A percentile compares a stretch with the other conserved stretches of the same genome.
These are phyloP conservation scores for Picathartes gymnocephalus DNA, from an alignment of 2,113 vertebrate species.

Conservation along the genomic window DNA sequence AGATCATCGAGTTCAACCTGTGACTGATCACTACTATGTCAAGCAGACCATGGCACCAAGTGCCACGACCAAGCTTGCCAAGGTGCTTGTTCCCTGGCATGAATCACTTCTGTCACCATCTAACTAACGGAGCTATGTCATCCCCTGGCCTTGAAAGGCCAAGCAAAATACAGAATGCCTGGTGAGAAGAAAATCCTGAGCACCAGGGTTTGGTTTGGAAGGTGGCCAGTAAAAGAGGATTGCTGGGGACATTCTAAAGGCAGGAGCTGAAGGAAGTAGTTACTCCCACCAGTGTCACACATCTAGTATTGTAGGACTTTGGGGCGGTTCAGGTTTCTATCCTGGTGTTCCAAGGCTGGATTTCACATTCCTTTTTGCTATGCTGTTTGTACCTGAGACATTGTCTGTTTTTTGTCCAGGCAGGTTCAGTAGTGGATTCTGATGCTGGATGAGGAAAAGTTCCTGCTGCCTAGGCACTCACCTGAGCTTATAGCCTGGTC, in stretches of 20 bases:
- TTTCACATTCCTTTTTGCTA: background rate
- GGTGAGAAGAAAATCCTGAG: background rate
- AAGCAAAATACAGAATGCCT: background rate
- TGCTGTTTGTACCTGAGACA: background rate
- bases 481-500: background rate
- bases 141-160: background rate
- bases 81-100: background rate
- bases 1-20: background rate
- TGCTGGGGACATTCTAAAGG: background rate
- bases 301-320: background rate
- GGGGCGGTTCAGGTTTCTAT: background rate
- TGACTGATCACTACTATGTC: background rate
- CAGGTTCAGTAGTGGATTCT: background rate
- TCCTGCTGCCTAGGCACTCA: background rate
- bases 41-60: background rate
- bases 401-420: background rate
- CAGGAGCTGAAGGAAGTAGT: background rate
- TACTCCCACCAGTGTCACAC: background rate
- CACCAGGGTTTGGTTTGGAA: background rate
- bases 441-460: background rate
- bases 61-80: background rate
- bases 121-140: background rate
- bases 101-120: background rate
- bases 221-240: background rate
- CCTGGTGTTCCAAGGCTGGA: background rate